Conservation (phyloP, 2,888 invertebrate genomes). For the Drosophila austrosaltans region DNA sequence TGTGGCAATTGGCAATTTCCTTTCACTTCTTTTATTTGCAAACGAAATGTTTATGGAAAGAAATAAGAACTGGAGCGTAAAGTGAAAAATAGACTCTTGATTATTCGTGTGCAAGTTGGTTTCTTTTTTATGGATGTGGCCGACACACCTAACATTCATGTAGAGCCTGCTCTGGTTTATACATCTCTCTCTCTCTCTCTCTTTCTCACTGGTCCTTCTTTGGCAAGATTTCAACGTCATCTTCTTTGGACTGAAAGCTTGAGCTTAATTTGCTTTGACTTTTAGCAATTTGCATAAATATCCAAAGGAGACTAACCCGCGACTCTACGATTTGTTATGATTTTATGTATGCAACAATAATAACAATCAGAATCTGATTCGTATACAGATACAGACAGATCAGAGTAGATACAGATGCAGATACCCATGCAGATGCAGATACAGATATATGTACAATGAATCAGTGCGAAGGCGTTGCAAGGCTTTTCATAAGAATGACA, state of each 20-base stretch:
- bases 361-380: constrained; percentile 62
- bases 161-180: background rate
- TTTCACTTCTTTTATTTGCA: background rate
- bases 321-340: constrained; percentile 41
- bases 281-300: constrained; percentile 79
- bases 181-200: background rate
- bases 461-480: constrained; percentile 31
- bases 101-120: constrained; percentile 47
- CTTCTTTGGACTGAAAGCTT: constrained; percentile 59
- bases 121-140: constrained; percentile 44
- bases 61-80: constrained; percentile 46
- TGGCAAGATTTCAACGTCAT: constrained; percentile 66
- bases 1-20: background rate
- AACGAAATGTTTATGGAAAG: constrained; percentile 19
- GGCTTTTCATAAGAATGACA: constrained; percentile 42
- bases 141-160: constrained; percentile 53
- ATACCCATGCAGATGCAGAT: background rate
- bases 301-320: constrained; percentile 44
- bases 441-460: constrained; percentile 25
- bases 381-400: constrained; percentile 28
- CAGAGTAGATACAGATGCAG: background rate
- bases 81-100: constrained; percentile 39
- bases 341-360: constrained; percentile 55
- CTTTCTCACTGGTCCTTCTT: background rate
- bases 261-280: constrained; percentile 80